A percentile compares a stretch with the other conserved stretches of the same genome.
Evolutionary conservation across 2,888 invertebrate species (phyloP).

Genomic region (Xanthia togata): DNA sequence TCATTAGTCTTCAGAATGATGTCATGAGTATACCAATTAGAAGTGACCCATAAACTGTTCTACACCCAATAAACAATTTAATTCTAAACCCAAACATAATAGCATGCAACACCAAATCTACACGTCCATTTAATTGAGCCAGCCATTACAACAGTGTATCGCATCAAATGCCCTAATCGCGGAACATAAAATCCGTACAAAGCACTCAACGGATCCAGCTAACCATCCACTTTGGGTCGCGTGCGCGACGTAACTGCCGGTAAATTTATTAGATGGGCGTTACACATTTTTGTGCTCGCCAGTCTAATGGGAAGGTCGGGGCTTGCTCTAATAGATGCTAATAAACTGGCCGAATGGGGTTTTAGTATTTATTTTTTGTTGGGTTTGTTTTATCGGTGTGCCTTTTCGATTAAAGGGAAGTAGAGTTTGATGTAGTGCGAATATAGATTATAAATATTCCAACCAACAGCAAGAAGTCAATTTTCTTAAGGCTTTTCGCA

Average conservation of each 20-base stretch:
- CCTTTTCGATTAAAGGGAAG: constrained; percentile 12
- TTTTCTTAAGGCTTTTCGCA: neutral
- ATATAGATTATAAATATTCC: neutral
- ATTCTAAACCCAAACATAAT: constrained; percentile 22
- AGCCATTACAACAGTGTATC: constrained; percentile 58
- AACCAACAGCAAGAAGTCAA: neutral
- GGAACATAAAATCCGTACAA: constrained; percentile 71
- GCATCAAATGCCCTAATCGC: constrained; percentile 64
- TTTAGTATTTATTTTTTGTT: constrained; percentile 26
- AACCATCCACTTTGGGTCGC: constrained; percentile 69
- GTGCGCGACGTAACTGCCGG: constrained; percentile 72
- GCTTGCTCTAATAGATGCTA: constrained; percentile 67
- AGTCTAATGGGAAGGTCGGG: constrained; percentile 68
- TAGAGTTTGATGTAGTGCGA: constrained; percentile 27
- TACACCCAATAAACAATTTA: constrained; percentile 7
- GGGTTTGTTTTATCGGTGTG: constrained; percentile 17
- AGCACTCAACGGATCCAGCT: constrained; percentile 66
- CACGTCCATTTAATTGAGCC: constrained; percentile 63
- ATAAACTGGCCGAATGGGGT: constrained; percentile 59
- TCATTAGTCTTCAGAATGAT: neutral
- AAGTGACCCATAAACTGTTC: neutral
- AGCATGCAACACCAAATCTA: constrained; percentile 37
- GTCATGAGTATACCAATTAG: neutral
- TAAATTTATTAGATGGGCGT: constrained; percentile 77
- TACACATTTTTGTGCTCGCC: constrained; percentile 73